These are phyloP conservation scores for Cyprinodon variegatus DNA, from an alignment of 2,113 vertebrate species.

Conservation along the genomic window DNA sequence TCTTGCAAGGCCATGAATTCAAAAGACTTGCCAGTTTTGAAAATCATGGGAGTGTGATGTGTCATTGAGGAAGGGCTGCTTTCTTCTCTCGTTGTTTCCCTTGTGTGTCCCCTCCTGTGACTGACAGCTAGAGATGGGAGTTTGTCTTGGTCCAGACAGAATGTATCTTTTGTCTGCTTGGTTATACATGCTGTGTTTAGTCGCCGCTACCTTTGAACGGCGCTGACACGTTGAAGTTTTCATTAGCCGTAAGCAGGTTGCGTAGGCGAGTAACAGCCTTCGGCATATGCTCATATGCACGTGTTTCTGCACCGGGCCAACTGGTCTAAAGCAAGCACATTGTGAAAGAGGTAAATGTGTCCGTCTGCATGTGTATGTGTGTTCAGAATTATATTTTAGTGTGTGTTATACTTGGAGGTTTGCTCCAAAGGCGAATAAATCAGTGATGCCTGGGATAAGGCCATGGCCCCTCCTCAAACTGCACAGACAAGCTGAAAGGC, in stretches of 20 bases:
- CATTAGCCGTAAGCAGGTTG: slow-evolving; percentile 90
- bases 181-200: slow-evolving; percentile 87
- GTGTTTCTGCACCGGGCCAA: slow-evolving; percentile 47
- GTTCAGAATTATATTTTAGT: slow-evolving; percentile 60
- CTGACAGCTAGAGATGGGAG: slow-evolving; percentile 71
- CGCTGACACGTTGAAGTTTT: slow-evolving; percentile 93
- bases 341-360: slow-evolving; percentile 63
- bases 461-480: slow-evolving; percentile 89
- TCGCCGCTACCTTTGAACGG: slow-evolving; percentile 73
- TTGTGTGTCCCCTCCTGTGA: slow-evolving; percentile 67
- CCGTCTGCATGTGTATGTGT: slow-evolving; percentile 59
- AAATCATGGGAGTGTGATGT: slow-evolving; percentile 83
- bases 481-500: slow-evolving; percentile 90
- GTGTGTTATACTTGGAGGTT: slow-evolving; percentile 80
- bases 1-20: slow-evolving; percentile 72
- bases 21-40: slow-evolving; percentile 82
- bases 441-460: slow-evolving; percentile 92
- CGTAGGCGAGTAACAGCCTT: slow-evolving; percentile 49
- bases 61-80: slow-evolving; percentile 84
- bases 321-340: slow-evolving; percentile 58
- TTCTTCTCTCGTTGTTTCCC: slow-evolving; percentile 71
- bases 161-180: slow-evolving; percentile 89
- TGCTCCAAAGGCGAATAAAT: slow-evolving; percentile 88
- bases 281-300: slow-evolving; percentile 25
- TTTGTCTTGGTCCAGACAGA: slow-evolving; percentile 86